phyloP scores from a whole-genome alignment of 2,888 invertebrate genomes.

The Leucophenga montana region DNA sequence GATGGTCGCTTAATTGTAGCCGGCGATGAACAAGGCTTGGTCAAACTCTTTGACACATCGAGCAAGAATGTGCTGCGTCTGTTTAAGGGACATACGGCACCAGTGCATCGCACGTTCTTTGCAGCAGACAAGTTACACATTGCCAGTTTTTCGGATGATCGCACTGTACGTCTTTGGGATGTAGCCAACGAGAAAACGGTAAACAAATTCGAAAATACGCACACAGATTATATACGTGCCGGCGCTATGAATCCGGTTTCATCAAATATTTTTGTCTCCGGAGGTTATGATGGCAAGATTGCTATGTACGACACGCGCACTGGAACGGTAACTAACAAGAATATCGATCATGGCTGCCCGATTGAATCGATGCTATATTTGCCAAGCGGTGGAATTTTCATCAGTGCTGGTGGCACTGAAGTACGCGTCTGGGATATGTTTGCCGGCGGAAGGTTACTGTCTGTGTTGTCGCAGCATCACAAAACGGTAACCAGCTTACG shows the following conservation, averaged over 20 bases:
- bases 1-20: conserved; percentile 89
- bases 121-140: conserved; percentile 85
- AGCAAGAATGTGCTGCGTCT: conserved; percentile 87
- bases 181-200: conserved; percentile 86
- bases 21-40: conserved; percentile 90
- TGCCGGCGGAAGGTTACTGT: conserved; percentile 83
- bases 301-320: conserved; percentile 90
- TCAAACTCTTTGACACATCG: conserved; percentile 91
- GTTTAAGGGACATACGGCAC: conserved; percentile 87
- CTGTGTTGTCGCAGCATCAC: conserved; percentile 92
- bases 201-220: conserved; percentile 77
- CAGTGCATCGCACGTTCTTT: conserved; percentile 88
- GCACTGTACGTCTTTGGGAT: conserved; percentile 91
- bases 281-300: conserved; percentile 91
- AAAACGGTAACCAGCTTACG: conserved; percentile 93
- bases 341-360: conserved; percentile 89
- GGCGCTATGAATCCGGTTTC: conserved; percentile 86
- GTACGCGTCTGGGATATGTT: conserved; percentile 95
- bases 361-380: conserved; percentile 91
- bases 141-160: conserved; percentile 93
- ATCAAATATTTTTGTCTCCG: conserved; percentile 85
- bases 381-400: conserved; percentile 90
- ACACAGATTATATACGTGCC: conserved; percentile 88
- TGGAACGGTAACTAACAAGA: conserved; percentile 77
- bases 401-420: conserved; percentile 93